A percentile compares a stretch with the other conserved stretches of the same genome.
These are phyloP conservation scores for Hypercompe scribonia DNA, from an alignment of 2,888 invertebrate genomes.

Conservation along the genomic window DNA sequence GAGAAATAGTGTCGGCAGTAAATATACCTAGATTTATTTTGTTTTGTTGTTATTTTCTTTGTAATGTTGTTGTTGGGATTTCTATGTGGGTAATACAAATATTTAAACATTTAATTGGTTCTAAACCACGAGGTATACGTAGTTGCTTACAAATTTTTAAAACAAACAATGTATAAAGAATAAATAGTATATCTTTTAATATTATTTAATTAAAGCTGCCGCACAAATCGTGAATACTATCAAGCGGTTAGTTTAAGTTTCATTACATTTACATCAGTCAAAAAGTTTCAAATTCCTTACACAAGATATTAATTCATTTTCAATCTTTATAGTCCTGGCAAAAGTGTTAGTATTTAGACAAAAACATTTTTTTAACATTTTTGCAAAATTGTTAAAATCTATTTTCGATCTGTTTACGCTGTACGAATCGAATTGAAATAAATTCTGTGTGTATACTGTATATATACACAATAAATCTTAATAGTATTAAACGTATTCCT, in stretches of 20 bases:
- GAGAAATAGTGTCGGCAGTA: background rate
- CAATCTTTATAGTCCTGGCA: too few species aligned
- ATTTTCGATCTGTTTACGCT: background rate
- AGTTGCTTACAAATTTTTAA: background rate
- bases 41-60: conserved; percentile 2
- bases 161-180: too few species aligned
- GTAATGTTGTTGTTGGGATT: background rate
- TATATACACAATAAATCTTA: background rate
- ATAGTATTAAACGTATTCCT: too few species aligned
- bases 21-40: background rate
- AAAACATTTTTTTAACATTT: too few species aligned
- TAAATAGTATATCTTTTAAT: too few species aligned
- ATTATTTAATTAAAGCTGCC: too few species aligned
- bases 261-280: too few species aligned
- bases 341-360: too few species aligned
- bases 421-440: background rate
- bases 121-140: background rate
- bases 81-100: background rate
- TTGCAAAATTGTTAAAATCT: too few species aligned
- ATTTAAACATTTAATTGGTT: background rate
- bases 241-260: too few species aligned
- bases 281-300: too few species aligned
- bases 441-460: background rate
- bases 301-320: too few species aligned
- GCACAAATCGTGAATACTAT: background rate